A percentile compares a stretch with the other conserved stretches of the same genome.
Evolutionary conservation across 2,888 invertebrate species (phyloP).

Genomic region (Rotaria macrura): DNA sequence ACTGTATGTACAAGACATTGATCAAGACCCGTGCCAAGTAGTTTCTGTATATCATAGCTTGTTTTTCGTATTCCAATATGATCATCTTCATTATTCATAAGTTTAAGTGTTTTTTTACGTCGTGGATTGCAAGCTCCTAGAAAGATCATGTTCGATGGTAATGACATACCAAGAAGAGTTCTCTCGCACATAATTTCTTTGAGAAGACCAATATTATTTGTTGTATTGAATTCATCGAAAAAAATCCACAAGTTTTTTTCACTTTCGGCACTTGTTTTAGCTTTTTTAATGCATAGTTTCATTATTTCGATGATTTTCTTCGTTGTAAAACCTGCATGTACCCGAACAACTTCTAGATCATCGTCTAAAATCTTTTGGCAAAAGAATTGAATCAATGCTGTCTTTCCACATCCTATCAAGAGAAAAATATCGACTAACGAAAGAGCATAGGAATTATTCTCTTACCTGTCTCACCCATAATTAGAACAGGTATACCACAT

Average conservation of each 20-base stretch:
- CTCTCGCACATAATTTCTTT: slow-evolving; percentile 47
- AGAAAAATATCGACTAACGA: too few species aligned
- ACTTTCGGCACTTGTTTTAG: slow-evolving; percentile 34
- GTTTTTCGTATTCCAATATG: background rate
- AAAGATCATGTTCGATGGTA: slow-evolving; percentile 36
- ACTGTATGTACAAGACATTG: slow-evolving; percentile 24
- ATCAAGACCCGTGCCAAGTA: background rate
- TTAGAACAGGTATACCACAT: slow-evolving; percentile 45
- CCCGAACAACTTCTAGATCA: slow-evolving; percentile 35
- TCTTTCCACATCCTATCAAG: slow-evolving; percentile 47
- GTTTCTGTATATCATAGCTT: slow-evolving; percentile 18
- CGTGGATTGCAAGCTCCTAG: slow-evolving; percentile 45
- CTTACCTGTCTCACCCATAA: slow-evolving; percentile 49
- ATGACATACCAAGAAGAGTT: slow-evolving; percentile 39
- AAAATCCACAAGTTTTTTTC: slow-evolving; percentile 19
- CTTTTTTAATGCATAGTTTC: slow-evolving; percentile 38
- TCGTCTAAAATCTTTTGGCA: slow-evolving; percentile 41
- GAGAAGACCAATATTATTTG: slow-evolving; percentile 44
- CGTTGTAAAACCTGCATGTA: slow-evolving; percentile 44
- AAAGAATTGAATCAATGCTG: slow-evolving; percentile 43
- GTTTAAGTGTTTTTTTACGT: slow-evolving; percentile 39
- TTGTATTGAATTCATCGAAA: slow-evolving; percentile 47
- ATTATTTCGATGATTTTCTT: slow-evolving; percentile 41
- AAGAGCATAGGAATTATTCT: too few species aligned
- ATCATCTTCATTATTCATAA: slow-evolving; percentile 3